A percentile compares a stretch with the other conserved stretches of the same genome.
Evolutionary conservation across 2,888 invertebrate genomes (phyloP).

Genomic region (Drosophila yooni): DNA sequence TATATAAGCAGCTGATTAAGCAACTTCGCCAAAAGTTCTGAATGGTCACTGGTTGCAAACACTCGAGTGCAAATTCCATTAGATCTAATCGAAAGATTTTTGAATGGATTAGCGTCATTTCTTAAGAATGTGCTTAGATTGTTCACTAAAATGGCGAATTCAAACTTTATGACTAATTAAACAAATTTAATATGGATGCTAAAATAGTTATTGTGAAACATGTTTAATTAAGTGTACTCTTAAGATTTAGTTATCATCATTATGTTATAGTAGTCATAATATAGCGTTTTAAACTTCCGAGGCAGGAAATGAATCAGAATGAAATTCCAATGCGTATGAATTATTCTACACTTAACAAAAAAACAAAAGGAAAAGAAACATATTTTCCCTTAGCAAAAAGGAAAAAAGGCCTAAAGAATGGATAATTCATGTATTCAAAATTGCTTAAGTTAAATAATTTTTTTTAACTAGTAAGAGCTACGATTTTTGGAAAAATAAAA

Average conservation of each 20-base stretch:
- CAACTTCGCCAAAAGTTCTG: conserved; percentile 24
- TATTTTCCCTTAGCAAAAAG: background rate
- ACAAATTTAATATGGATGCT: background rate
- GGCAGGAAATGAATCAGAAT: background rate
- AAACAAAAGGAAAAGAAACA: background rate
- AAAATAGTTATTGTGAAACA: no score
- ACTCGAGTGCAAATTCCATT: conserved; percentile 23
- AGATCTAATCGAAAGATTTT: background rate
- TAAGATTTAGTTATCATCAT: background rate
- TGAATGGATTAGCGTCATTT: conserved; percentile 1
- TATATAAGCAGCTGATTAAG: conserved; percentile 52
- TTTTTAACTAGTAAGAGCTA: background rate
- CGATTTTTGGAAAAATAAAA: background rate
- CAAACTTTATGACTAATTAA: background rate
- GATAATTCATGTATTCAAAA: background rate
- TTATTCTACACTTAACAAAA: background rate
- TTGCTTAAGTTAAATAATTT: background rate
- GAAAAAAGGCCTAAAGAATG: background rate
- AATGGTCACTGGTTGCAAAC: conserved; percentile 23
- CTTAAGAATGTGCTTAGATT: background rate
- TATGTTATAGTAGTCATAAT: background rate
- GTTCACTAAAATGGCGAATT: background rate
- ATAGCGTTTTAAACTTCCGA: background rate
- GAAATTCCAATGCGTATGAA: background rate
- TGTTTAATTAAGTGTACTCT: background rate